Percentiles rank a stretch among this genome's conserved stretches.
phyloP scores from a whole-genome alignment of 2,113 vertebrate species.

The Illadopsis cleaveri region DNA sequence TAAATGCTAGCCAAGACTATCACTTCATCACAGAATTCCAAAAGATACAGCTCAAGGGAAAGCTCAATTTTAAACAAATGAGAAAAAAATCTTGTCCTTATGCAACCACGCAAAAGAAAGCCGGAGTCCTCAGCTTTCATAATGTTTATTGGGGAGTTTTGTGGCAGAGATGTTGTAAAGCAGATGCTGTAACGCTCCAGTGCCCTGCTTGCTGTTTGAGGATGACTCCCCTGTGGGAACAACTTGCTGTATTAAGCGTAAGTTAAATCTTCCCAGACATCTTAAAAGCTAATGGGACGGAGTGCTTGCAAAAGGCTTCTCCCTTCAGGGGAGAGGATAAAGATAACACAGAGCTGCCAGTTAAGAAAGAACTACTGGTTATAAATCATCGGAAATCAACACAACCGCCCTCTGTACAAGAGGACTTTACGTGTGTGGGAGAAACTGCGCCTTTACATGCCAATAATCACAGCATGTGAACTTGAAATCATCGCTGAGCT shows the following conservation, averaged over 20 bases:
- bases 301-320: neutral
- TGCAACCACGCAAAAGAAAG: neutral
- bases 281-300: conserved; percentile 21
- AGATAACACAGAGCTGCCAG: neutral
- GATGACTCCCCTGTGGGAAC: neutral
- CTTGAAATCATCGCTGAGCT: neutral
- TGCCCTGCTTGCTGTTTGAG: neutral
- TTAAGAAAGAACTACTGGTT: neutral
- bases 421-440: neutral
- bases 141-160: neutral
- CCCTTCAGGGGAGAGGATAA: neutral
- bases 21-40: neutral
- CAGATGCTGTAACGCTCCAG: neutral
- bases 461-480: neutral
- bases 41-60: neutral
- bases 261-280: neutral
- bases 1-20: neutral
- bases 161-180: neutral
- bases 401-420: neutral
- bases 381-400: neutral
- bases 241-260: accelerated
- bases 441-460: neutral
- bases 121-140: neutral
- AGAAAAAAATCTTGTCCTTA: neutral
- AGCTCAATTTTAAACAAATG: neutral